Evolutionary conservation across 2,888 invertebrate species (phyloP).

Genomic region (Ischnus inquisitorius): DNA sequence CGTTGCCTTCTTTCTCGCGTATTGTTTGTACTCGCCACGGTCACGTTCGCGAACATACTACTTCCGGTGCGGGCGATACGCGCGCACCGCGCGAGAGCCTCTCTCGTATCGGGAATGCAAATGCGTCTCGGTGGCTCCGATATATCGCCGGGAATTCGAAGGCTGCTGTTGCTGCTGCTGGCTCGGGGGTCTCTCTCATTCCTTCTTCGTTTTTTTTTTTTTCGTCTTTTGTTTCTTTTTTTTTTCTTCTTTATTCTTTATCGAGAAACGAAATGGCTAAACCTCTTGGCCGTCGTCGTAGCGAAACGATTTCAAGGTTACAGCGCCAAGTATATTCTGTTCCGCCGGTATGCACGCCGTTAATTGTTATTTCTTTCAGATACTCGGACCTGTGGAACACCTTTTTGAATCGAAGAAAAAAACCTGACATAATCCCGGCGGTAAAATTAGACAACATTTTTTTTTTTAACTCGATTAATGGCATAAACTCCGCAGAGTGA

Average conservation of each 20-base stretch:
- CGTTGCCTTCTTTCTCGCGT: conserved; percentile 68
- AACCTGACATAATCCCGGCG: too few relatives aligned
- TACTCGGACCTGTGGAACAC: neutral
- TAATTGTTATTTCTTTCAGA: conserved; percentile 39
- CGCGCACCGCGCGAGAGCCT: conserved; percentile 62
- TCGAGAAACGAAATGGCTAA: conserved; percentile 45
- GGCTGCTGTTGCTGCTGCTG: conserved; percentile 48
- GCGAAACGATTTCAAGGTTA: conserved; percentile 58
- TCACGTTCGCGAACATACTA: conserved; percentile 81
- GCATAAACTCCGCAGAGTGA: too few relatives aligned
- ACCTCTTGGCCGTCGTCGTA: conserved; percentile 29
- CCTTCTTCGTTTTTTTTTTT: conserved; percentile 57
- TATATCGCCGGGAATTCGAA: conserved; percentile 62
- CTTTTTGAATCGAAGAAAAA: neutral
- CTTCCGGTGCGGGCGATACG: conserved; percentile 79
- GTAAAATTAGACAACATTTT: neutral
- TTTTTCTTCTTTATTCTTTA: conserved; percentile 59
- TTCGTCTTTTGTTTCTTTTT: conserved; percentile 60
- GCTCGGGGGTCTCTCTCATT: conserved; percentile 47
- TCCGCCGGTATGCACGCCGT: conserved; percentile 36
- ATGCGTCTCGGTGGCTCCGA: conserved; percentile 76
- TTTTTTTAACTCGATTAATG: neutral
- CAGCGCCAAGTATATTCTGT: conserved; percentile 9
- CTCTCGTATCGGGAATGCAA: conserved; percentile 79
- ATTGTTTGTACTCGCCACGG: conserved; percentile 79